Conservation (phyloP, 2,888 invertebrate species). For the Molanna angustata region DNA sequence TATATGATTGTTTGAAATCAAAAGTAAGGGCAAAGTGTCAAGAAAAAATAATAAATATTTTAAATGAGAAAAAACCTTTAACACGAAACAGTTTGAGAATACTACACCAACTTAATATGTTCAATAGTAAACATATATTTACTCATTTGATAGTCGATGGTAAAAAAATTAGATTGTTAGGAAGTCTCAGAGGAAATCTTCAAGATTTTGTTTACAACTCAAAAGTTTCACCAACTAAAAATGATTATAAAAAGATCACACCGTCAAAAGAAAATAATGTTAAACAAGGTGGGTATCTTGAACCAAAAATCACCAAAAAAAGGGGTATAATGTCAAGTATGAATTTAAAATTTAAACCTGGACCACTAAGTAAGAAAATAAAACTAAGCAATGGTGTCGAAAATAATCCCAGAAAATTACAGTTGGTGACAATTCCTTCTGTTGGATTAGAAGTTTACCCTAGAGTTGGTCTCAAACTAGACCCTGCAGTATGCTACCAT, state of each 20-base stretch:
- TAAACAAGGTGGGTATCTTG: constrained; percentile 7
- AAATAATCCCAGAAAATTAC: constrained; percentile 46
- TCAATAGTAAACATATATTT: constrained; percentile 19
- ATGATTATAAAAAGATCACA: not conserved
- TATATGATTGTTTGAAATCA: too few relatives aligned
- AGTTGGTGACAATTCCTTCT: constrained; percentile 51
- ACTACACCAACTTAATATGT: constrained; percentile 18
- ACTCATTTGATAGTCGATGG: constrained; percentile 21
- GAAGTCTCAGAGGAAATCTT: constrained; percentile 29
- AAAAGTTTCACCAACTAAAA: constrained; percentile 2
- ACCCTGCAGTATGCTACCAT: constrained; percentile 45
- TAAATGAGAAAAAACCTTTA: constrained; percentile 39
- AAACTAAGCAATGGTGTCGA: constrained; percentile 42
- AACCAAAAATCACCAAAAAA: constrained; percentile 33
- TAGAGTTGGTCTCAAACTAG: constrained; percentile 47
- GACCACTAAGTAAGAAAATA: constrained; percentile 54
- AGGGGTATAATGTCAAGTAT: constrained; percentile 37
- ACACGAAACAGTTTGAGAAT: constrained; percentile 27
- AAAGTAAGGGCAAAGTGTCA: too few relatives aligned
- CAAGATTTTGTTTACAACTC: constrained; percentile 4
- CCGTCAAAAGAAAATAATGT: not conserved
- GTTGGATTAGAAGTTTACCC: constrained; percentile 51
- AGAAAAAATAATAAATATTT: too few relatives aligned
- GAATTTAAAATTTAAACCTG: constrained; percentile 53
- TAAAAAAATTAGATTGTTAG: constrained; percentile 28